Base-by-base conservation (phyloP, 2,797 vertebrate species). In the Acanthis flammea region DNA sequence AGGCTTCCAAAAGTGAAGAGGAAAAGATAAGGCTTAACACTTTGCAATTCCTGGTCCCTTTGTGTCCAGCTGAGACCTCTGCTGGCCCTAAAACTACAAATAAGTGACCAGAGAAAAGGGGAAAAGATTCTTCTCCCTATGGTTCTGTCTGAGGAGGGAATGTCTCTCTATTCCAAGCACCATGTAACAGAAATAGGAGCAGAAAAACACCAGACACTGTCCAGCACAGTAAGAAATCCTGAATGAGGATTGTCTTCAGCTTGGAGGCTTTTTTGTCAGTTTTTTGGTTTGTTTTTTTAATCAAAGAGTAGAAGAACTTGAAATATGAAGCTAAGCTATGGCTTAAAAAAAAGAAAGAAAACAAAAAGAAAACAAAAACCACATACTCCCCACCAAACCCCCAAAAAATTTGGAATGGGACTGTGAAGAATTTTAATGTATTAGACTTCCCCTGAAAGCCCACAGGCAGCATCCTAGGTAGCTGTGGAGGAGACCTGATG, bases 401-500 rank as follows among this genome's bases (percentile, higher is more conserved):
- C 9, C 35, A 45, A 30, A 24, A 60, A 86, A 78, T 30, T 47
- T 8, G 19, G n/a, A 95, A 80, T 18, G 33, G 53, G 24, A 21
- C 50, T 63, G 19, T 30, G 62, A 85, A 41, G 9, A 5, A 22
- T 85, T 95, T 90, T 50, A 28, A 71, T 37, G 48, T 33, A 25
- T 92, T 60, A 44, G 51, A 30, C 19, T 75, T 84, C n/a, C 68
- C 39, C 87, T 86, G 65, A 60, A 72, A 88, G 75, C 75, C 80
- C 78, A 19, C 50, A 82, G 33, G 60, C 73, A 94, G 86, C 90
- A 72, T 51, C 37, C 19, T 12, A 90, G 86, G 94, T 88, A 94
- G 93, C 90, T 66, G 16, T 74, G 63, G 97, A 84, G 94, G 39
- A 94, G 75, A 74, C 68, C 74, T 94, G 91, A 95, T 96, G 91